Percentiles rank a stretch among this genome's conserved stretches.
Evolutionary conservation across 2,113 vertebrate species (phyloP).

Genomic region (Phrynosoma platyrhinos): DNA sequence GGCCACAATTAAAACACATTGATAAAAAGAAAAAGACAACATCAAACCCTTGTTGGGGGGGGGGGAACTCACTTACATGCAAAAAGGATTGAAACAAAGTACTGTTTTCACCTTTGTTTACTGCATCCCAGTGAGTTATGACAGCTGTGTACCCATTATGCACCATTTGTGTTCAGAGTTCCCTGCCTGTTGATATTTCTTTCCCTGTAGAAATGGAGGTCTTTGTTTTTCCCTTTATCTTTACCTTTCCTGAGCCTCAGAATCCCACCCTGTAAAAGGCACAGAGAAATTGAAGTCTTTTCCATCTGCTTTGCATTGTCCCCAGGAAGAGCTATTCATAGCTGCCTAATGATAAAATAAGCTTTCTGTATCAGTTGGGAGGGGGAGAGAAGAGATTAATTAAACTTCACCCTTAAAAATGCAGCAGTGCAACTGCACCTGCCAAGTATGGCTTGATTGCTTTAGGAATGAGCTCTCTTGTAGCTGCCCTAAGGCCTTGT

Average conservation of each 20-base stretch:
- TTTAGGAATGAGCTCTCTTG: constrained; percentile 58
- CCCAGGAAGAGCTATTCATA: background rate
- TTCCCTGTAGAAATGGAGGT: background rate
- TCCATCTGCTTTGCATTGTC: background rate
- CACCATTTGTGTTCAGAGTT: background rate
- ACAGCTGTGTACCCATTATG: too few relatives aligned
- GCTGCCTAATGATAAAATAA: background rate
- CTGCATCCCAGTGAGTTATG: too few relatives aligned
- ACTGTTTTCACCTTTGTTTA: background rate
- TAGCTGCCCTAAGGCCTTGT: constrained; percentile 28
- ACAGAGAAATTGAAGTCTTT: background rate
- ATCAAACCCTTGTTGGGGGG: too few relatives aligned
- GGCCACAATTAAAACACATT: too few relatives aligned
- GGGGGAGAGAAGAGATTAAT: background rate
- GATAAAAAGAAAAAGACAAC: too few relatives aligned
- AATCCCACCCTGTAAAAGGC: background rate
- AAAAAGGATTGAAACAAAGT: too few relatives aligned
- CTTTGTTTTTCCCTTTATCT: background rate
- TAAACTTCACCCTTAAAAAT: constrained; percentile 15
- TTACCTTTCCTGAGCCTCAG: background rate
- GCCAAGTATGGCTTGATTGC: constrained; percentile 27
- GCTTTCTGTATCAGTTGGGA: background rate
- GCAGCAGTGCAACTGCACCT: constrained; percentile 14
- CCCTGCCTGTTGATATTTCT: background rate
- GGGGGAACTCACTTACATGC: too few relatives aligned